Evolutionary conservation across 2,888 invertebrate species (phyloP), one percentile per base, ranked within the genome.

Genomic region (Chrysopilus asiliformis): DNA sequence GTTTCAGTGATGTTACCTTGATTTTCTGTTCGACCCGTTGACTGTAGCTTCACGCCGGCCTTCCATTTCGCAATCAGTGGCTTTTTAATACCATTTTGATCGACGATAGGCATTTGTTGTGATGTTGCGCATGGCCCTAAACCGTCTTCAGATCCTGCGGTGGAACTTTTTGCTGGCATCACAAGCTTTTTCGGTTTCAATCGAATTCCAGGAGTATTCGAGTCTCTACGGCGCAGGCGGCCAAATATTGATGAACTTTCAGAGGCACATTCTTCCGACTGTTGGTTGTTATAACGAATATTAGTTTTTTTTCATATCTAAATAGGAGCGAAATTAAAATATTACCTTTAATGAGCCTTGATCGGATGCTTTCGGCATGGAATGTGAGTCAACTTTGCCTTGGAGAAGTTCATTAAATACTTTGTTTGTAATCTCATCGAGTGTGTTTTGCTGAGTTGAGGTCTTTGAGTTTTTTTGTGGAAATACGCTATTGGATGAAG

Each of bases 371-470:
- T 49, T 46, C 14, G 26, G 19, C 20, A 27, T 36, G 10, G 36
- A 34, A 39, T 57, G 62, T 7, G 60, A 58, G 43, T 71, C 70
- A 1, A 68, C 64, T 53, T 77, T 72, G 38, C 74, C 77, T 47
- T 79, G 77, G 39, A 81, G 60, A 39, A 82, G 64, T 47, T 80
- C 80, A 56, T 79, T 79, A 53, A 80, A 82, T 30, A 81, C 79
- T 58, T 74, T 72, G 58, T 80, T 81, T 4, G 81, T 81, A 36
- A 82, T 76, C 59, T 80, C 81, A 49, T 81, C 79, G 32, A 79
- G 45, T 3, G 61, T 58, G n/a, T 52, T 55, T 41, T 60, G 60
- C 7, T 46, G 47, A 5, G 41, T 42, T 27, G 28, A 14, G 15
- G 36, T n/a, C n/a, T n/a, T n/a, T n/a, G n/a, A n/a, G n/a, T n/a